phyloP scores from a whole-genome alignment of 1,140 invertebrate species.

The Rhyzopertha dominica region DNA sequence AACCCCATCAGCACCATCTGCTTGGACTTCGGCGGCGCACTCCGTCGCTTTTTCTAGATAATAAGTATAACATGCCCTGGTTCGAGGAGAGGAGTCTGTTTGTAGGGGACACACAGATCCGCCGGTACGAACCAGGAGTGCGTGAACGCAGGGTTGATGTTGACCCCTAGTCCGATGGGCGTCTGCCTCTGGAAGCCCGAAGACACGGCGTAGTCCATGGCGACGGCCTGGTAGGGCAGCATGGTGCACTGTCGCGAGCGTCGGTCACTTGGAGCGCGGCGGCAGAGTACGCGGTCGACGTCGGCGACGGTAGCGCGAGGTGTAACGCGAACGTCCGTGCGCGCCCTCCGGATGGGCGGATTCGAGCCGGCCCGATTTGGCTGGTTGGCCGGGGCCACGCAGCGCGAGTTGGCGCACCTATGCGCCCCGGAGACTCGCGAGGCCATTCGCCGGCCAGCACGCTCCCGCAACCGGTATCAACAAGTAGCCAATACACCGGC shows the following conservation, averaged over 20 bases:
- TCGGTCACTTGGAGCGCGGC: slow-evolving; percentile 2
- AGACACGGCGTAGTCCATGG: slow-evolving; percentile 79
- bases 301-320: slow-evolving; percentile 23
- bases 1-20: slow-evolving; percentile 10
- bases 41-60: no score
- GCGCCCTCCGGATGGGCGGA: slow-evolving; percentile 19
- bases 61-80: slow-evolving; percentile 77
- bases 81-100: slow-evolving; percentile 78
- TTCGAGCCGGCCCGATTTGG: slow-evolving; percentile 15
- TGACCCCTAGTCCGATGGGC: slow-evolving; percentile 59
- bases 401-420: slow-evolving; percentile 26
- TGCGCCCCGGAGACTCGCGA: slow-evolving; percentile 23
- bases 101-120: slow-evolving; percentile 81
- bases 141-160: slow-evolving; percentile 65
- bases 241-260: slow-evolving; percentile 45
- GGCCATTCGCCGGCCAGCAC: slow-evolving; percentile 24
- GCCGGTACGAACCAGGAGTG: slow-evolving; percentile 91
- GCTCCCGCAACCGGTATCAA: slow-evolving; percentile 33
- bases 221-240: slow-evolving; percentile 82
- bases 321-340: slow-evolving; percentile 22
- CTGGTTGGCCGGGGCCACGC: slow-evolving; percentile 39
- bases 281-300: slow-evolving; percentile 13
- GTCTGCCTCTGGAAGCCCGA: slow-evolving; percentile 67
- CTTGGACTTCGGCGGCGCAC: no score
- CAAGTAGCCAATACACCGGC: slow-evolving; percentile 47